Conservation (phyloP, 2,888 invertebrate species). For the Ceraclea dissimilis region DNA sequence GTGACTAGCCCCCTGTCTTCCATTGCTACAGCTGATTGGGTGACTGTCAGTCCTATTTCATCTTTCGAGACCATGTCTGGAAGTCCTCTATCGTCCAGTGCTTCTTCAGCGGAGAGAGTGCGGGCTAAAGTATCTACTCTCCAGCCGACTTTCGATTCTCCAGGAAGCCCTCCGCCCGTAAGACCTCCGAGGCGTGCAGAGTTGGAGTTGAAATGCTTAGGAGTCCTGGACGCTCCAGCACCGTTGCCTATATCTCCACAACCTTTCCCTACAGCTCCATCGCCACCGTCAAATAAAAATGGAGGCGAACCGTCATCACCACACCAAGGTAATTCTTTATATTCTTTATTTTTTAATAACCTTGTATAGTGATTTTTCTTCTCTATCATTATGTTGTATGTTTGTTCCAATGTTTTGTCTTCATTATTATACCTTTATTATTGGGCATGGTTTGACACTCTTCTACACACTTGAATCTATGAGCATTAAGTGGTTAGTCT, state of each 20-base stretch:
- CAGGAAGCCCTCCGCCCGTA: constrained; percentile 21
- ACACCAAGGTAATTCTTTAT: background rate
- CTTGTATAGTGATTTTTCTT: no score
- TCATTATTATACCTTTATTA: no score
- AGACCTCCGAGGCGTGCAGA: constrained; percentile 23
- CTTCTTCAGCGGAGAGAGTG: background rate
- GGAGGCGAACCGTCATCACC: background rate
- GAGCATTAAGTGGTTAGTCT: no score
- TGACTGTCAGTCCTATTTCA: constrained; percentile 9
- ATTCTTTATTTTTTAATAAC: background rate
- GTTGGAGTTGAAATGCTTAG: constrained; percentile 20
- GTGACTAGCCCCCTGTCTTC: constrained; percentile 13
- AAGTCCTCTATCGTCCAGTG: background rate
- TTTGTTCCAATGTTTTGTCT: no score
- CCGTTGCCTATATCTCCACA: constrained; percentile 20
- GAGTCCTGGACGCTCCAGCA: constrained; percentile 24
- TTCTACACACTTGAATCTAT: no score
- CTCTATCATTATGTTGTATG: no score
- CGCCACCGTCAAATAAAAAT: constrained; percentile 5
- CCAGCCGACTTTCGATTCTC: background rate
- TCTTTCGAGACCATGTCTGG: constrained; percentile 9
- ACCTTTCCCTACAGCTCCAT: constrained; percentile 2
- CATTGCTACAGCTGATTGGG: constrained; percentile 13
- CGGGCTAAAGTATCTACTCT: constrained; percentile 4
- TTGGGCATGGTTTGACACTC: no score